Percentiles rank a stretch among this genome's conserved stretches.
These are phyloP conservation scores for Sepioteuthis lessoniana DNA, from an alignment of 2,888 invertebrate species.

Conservation along the genomic window DNA sequence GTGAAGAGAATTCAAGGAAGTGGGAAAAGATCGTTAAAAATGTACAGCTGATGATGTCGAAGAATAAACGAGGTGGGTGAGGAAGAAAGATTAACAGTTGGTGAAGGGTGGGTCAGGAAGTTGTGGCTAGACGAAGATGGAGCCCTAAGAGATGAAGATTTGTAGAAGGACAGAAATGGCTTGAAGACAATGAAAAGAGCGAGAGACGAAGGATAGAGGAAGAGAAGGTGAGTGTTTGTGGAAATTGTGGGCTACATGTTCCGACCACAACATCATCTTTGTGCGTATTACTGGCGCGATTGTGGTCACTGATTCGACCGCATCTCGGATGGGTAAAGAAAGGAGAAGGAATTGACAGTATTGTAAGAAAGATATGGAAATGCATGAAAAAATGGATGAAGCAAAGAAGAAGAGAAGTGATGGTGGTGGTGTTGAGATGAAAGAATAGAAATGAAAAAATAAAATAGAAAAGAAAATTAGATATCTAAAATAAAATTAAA, in stretches of 20 bases:
- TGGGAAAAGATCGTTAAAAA: constrained; percentile 33
- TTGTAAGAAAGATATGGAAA: no score
- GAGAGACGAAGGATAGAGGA: not conserved
- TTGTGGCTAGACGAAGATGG: constrained; percentile 20
- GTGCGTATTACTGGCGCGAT: constrained; percentile 17
- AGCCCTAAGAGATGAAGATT: constrained; percentile 18
- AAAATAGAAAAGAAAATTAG: not conserved
- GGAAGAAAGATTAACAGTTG: not conserved
- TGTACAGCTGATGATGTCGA: not conserved
- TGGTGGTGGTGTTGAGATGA: no score
- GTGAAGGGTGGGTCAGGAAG: not conserved
- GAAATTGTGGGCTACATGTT: constrained; percentile 33
- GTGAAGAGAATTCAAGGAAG: constrained; percentile 17
- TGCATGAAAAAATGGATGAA: not conserved
- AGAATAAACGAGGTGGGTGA: not conserved
- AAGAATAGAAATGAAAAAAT: not conserved
- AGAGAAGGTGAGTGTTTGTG: not conserved
- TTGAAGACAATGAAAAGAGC: not conserved
- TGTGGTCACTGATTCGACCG: not conserved
- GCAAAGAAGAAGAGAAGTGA: not conserved
- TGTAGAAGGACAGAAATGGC: not conserved
- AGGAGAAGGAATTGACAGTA: no score
- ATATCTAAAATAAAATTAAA: no score
- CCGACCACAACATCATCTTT: constrained; percentile 20
- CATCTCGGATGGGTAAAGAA: not conserved